These are phyloP conservation scores for Ciconia maguari DNA, from an alignment of 2,113 vertebrate genomes.

Conservation along the genomic window DNA sequence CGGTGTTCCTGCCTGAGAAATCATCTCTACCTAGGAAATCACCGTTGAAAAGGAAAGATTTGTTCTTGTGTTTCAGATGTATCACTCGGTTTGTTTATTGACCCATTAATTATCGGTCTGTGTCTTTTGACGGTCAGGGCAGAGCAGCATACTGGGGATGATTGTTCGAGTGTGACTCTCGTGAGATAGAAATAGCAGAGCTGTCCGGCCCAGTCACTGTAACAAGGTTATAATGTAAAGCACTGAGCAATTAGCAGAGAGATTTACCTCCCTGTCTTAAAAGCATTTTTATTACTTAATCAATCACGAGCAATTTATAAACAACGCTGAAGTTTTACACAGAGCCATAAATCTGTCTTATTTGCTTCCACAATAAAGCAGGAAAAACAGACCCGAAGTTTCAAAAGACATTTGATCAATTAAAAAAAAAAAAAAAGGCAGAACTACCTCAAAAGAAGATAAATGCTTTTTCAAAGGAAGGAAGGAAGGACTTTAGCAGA, in stretches of 20 bases:
- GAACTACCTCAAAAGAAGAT: neutral
- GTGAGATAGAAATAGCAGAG: conserved; percentile 34
- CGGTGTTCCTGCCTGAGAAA: neutral
- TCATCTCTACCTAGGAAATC: neutral
- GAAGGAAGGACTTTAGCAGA: neutral
- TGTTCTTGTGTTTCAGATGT: neutral
- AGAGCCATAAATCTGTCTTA: conserved; percentile 65
- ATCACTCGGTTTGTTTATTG: neutral
- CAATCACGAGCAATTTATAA: conserved; percentile 80
- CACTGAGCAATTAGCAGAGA: conserved; percentile 74
- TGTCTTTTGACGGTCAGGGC: conserved; percentile 10
- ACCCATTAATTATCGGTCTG: conserved; percentile 39
- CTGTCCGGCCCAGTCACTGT: conserved; percentile 16
- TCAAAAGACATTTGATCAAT: conserved; percentile 59
- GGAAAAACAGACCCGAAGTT: conserved; percentile 56
- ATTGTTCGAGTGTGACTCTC: conserved; percentile 49
- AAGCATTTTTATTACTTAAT: conserved; percentile 84
- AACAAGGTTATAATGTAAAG: conserved; percentile 73
- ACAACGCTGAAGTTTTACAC: conserved; percentile 74
- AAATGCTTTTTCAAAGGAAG: neutral
- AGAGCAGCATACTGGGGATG: neutral
- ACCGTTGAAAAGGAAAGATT: neutral
- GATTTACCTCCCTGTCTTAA: conserved; percentile 80
- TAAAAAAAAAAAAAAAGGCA: neutral
- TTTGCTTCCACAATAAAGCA: conserved; percentile 56